Conservation (phyloP, 2,888 invertebrate genomes). For the Dyspetes luteomarginatus region DNA sequence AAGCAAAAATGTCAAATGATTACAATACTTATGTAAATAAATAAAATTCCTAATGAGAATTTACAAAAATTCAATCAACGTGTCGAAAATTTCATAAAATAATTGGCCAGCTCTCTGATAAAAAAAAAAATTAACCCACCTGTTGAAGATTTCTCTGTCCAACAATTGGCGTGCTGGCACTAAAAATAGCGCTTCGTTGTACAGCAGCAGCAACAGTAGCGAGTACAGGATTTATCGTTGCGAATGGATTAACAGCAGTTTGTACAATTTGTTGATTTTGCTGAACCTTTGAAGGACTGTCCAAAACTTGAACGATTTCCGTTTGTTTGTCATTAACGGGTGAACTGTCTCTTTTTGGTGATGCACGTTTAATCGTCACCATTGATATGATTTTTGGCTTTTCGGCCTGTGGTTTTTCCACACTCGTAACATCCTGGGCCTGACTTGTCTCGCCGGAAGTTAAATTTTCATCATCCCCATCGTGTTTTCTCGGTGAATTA, state of each 20-base stretch:
- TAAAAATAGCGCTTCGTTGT: conserved; percentile 79
- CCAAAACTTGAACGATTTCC: conserved; percentile 59
- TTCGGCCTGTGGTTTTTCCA: conserved; percentile 66
- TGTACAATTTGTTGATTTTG: conserved; percentile 72
- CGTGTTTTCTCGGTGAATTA: conserved; percentile 76
- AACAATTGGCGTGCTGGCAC: conserved; percentile 71
- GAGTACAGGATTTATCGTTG: conserved; percentile 80
- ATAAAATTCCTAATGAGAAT: too few relatives aligned
- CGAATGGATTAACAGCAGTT: conserved; percentile 75
- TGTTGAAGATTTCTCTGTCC: conserved; percentile 78
- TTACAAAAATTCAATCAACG: too few relatives aligned
- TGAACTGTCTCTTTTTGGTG: conserved; percentile 75
- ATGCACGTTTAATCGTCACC: conserved; percentile 80
- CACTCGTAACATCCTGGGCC: conserved; percentile 64
- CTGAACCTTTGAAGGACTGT: conserved; percentile 72
- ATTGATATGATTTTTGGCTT: conserved; percentile 82
- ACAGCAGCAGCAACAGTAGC: conserved; percentile 82
- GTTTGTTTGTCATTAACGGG: conserved; percentile 69
- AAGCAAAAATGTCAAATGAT: too few relatives aligned
- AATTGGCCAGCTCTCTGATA: conserved; percentile 10
- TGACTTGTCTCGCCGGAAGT: conserved; percentile 68
- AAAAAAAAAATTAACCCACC: conserved; percentile 66
- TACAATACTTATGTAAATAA: too few relatives aligned
- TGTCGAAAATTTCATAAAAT: too few relatives aligned
- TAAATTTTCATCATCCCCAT: conserved; percentile 64